These are phyloP conservation scores for Aeoliscus strigatus DNA, from an alignment of 2,797 vertebrate species.

Conservation along the genomic window DNA sequence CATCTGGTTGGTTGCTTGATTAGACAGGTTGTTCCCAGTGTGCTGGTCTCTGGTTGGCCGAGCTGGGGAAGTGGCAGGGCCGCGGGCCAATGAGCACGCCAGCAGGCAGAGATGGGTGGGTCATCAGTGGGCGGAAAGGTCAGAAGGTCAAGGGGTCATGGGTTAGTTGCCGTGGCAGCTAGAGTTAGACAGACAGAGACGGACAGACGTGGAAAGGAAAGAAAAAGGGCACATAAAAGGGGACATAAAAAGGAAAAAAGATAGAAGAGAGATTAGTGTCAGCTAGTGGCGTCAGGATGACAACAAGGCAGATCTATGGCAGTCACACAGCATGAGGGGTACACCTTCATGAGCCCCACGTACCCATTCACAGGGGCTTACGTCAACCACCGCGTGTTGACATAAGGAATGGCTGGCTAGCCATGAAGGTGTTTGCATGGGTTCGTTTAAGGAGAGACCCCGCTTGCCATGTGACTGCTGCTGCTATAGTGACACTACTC, in stretches of 20 bases:
- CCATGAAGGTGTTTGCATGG: slow-evolving; percentile 37
- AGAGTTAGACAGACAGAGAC: slow-evolving; percentile 90
- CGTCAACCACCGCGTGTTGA: slow-evolving; percentile 58
- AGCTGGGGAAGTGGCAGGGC: slow-evolving; percentile 92
- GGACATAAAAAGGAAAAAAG: slow-evolving; percentile 95
- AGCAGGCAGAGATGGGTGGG: slow-evolving; percentile 98
- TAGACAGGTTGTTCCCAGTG: slow-evolving; percentile 64
- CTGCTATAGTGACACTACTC: slow-evolving; percentile 68
- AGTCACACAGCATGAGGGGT: slow-evolving; percentile 78
- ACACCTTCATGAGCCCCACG: slow-evolving; percentile 71
- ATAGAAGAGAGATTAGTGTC: slow-evolving; percentile 99
- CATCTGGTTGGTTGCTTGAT: slow-evolving; percentile 65
- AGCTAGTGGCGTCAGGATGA: slow-evolving; percentile 99
- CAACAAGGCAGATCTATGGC: slow-evolving; percentile 99
- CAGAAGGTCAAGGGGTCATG: slow-evolving; percentile 99
- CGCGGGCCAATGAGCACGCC: slow-evolving; percentile 98
- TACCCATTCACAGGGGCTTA: slow-evolving; percentile 83
- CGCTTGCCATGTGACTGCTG: slow-evolving; percentile 41
- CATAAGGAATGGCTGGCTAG: slow-evolving; percentile 48
- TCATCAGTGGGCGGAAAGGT: slow-evolving; percentile 99
- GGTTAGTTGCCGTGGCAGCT: slow-evolving; percentile 99
- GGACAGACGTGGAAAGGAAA: slow-evolving; percentile 77
- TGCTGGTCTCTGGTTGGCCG: slow-evolving; percentile 70
- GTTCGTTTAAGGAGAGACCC: slow-evolving; percentile 35
- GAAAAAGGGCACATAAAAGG: slow-evolving; percentile 73